These are phyloP conservation scores for Paramormyrops hopkinsi DNA, from an alignment of 2,797 vertebrate species.

Conservation along the genomic window DNA sequence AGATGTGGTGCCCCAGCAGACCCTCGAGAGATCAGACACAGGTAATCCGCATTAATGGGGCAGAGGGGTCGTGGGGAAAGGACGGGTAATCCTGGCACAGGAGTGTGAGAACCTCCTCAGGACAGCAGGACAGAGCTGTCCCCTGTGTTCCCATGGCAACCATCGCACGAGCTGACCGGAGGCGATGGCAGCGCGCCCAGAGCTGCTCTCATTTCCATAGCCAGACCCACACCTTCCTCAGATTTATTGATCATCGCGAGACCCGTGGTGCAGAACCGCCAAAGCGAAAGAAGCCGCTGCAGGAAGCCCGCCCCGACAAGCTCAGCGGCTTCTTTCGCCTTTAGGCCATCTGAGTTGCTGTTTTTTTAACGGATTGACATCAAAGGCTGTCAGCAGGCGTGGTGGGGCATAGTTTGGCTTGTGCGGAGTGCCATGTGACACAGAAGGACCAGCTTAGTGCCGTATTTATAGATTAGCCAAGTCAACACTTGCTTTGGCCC, in stretches of 20 bases:
- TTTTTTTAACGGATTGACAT: background rate
- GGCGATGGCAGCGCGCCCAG: too few species aligned
- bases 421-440: background rate
- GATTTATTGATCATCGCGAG: background rate
- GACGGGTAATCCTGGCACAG: slow-evolving; percentile 40
- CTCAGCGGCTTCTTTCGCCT: too few species aligned
- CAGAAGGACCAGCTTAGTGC: background rate
- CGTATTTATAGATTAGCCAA: background rate
- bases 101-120: slow-evolving; percentile 23
- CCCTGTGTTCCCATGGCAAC: background rate
- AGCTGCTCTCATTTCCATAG: background rate
- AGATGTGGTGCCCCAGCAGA: slow-evolving; percentile 40
- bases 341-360: background rate
- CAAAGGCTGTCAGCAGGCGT: background rate
- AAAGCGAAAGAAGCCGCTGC: background rate
- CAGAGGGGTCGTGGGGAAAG: slow-evolving; percentile 51
- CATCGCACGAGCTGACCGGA: background rate
- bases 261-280: background rate
- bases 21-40: slow-evolving; percentile 44
- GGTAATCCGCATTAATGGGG: slow-evolving; percentile 56
- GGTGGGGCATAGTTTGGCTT: background rate
- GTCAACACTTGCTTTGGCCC: background rate
- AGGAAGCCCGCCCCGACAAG: too few species aligned
- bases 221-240: background rate
- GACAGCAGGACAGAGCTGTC: background rate